phyloP scores from a whole-genome alignment of 2,797 vertebrate species.

The Paramormyrops hopkinsi region DNA sequence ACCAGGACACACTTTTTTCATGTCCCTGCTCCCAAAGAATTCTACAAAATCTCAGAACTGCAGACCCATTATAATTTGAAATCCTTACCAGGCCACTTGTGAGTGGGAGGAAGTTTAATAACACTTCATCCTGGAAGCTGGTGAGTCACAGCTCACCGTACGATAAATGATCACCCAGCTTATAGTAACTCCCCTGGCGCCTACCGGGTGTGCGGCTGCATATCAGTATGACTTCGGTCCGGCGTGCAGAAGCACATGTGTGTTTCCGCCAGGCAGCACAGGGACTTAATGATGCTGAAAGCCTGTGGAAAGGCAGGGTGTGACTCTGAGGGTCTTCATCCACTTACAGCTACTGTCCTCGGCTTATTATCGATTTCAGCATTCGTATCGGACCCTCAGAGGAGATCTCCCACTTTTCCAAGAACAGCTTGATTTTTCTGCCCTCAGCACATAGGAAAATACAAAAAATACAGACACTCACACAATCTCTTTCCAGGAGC shows the following conservation, averaged over 20 bases:
- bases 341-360: neutral
- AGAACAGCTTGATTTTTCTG: neutral
- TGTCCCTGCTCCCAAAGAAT: neutral
- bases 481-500: neutral
- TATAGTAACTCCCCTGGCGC: neutral
- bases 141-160: neutral
- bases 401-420: neutral
- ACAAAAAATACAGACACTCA: neutral
- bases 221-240: neutral
- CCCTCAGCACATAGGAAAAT: neutral
- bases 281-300: neutral
- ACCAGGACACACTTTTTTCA: neutral
- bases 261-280: neutral
- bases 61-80: neutral
- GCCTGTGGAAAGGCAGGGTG: neutral
- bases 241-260: neutral
- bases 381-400: neutral
- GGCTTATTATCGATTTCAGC: neutral
- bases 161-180: neutral
- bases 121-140: neutral
- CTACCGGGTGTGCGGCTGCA: neutral
- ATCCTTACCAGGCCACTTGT: neutral
- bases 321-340: neutral
- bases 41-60: neutral
- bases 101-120: neutral